A percentile compares a stretch with the other conserved stretches of the same genome.
Conservation (phyloP, 1,140 invertebrate species). For the Aphis gossypii region DNA sequence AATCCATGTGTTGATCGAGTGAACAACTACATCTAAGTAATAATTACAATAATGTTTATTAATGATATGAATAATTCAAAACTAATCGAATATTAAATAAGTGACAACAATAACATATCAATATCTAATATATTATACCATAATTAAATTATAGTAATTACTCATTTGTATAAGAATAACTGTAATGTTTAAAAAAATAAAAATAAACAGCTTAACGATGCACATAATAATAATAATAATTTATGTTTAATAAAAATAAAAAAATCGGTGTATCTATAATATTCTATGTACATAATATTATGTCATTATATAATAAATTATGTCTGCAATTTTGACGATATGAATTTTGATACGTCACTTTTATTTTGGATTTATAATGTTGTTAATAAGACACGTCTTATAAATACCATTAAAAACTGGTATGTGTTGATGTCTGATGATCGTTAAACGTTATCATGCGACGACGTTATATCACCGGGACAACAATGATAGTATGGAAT, state of each 20-base stretch:
- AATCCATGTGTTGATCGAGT: background rate
- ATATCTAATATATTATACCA: too few species aligned
- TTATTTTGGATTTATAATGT: background rate
- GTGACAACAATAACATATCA: too few species aligned
- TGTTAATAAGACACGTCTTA: slow-evolving; percentile 15
- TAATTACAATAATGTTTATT: too few species aligned
- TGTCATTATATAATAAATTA: background rate
- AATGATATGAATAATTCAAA: background rate
- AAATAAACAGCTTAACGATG: too few species aligned
- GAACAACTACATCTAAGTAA: too few species aligned
- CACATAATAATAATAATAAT: too few species aligned
- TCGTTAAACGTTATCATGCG: background rate
- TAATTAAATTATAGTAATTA: too few species aligned
- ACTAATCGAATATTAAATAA: background rate
- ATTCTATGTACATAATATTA: background rate
- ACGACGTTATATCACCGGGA: background rate
- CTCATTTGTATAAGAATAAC: background rate
- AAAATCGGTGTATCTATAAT: too few species aligned
- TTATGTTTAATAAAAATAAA: too few species aligned
- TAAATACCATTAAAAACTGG: background rate
- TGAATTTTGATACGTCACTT: background rate
- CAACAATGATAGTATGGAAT: background rate
- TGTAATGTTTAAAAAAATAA: too few species aligned
- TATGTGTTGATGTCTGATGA: slow-evolving; percentile 15
- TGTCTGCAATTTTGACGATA: background rate